phyloP scores from a whole-genome alignment of 2,888 invertebrate genomes.

The Drosophila lacicola region DNA sequence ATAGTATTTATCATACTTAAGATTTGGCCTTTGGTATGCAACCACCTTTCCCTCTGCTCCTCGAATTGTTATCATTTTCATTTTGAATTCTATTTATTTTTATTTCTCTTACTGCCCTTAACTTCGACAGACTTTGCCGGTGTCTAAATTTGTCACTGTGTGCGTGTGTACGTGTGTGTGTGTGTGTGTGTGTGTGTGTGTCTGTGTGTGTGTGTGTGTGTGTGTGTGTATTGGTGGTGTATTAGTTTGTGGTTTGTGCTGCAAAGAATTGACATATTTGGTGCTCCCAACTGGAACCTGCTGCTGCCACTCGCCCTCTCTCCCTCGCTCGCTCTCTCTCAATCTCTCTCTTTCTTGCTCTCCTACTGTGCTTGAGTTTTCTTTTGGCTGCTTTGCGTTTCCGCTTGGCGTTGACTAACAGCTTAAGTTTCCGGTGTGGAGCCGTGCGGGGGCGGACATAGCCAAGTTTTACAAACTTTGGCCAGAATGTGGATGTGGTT shows the following conservation, averaged over 20 bases:
- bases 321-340: not conserved
- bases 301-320: slow-evolving; percentile 33
- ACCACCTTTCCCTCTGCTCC: slow-evolving; percentile 29
- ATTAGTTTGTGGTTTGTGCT: slow-evolving; percentile 41
- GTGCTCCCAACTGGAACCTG: slow-evolving; percentile 58
- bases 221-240: slow-evolving; percentile 16
- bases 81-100: slow-evolving; percentile 1
- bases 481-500: slow-evolving; percentile 43
- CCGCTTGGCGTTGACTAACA: slow-evolving; percentile 75
- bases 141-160: slow-evolving; percentile 16
- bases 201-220: slow-evolving; percentile 13
- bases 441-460: not conserved
- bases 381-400: slow-evolving; percentile 68
- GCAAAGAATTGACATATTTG: slow-evolving; percentile 76
- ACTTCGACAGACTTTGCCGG: slow-evolving; percentile 43
- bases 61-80: not conserved
- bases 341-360: not conserved
- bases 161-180: too few species aligned
- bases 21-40: slow-evolving; percentile 68
- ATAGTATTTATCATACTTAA: slow-evolving; percentile 68
- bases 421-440: slow-evolving; percentile 64
- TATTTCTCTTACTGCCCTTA: slow-evolving; percentile 23
- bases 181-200: slow-evolving; percentile 9
- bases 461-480: slow-evolving; percentile 61
- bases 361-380: slow-evolving; percentile 38